Base-by-base conservation (phyloP, 2,113 vertebrate species). In the Grus americana region DNA sequence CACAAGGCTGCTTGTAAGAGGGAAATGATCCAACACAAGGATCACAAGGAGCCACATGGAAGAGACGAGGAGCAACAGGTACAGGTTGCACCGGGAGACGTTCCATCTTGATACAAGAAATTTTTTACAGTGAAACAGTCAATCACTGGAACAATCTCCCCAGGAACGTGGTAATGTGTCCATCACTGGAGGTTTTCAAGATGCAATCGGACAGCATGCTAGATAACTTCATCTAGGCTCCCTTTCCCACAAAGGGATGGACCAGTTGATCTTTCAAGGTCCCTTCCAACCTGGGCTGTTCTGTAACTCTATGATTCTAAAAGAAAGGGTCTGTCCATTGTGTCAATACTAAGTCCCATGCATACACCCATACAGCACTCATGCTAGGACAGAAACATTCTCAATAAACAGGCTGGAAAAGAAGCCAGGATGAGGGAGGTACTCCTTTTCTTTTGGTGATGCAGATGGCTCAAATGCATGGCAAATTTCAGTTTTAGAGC, bases 311-410 rank as follows among this genome's bases (percentile, higher is more conserved):
- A 7, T 19, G 10, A 32, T 62, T 22, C 40, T 47, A n/a, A 71
- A 79, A 74, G 5, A 61, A 72, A 70, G 4, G 2, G 3, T 38
- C 44, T 80, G 50, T 27, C 21, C n/a, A 5, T 27, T 63, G 14
- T 3, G 2, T 11, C 2, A 0, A 12, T 11, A 58, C 3, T 5
- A 4, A 40, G 5, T 26, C 14, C 26, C 23, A 49, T 4, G 1
- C 24, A 52, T 3, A 44, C 3, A 22, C 1, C 2, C 10, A 42
- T 10, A 20, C 13, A 36, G 23, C n/a, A 13, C 15, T 75, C 52
- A 10, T 12, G 12, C 9, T 3, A 5, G 21, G 19, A 73, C 6
- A 80, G 54, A 86, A 85, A 24, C 34, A 49, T 29, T 21, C 50
- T 11, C 5, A 20, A 7, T 13, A n/a, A 86, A 61, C 23, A 65